Base-by-base conservation (phyloP, 1,140 invertebrate species). In the Sycobia sp. region DNA sequence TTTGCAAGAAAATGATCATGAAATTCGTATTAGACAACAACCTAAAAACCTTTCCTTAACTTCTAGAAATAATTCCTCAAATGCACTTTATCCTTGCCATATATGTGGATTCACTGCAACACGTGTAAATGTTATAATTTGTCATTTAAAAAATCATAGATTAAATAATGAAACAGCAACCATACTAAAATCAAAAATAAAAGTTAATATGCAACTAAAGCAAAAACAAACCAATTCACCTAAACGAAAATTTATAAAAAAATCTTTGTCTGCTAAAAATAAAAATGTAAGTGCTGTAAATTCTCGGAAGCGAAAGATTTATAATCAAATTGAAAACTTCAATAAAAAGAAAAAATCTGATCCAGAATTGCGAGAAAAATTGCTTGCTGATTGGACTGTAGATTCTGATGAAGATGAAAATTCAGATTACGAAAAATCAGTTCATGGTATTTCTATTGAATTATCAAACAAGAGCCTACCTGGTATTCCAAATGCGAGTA, bases 71-170 rank as follows among this genome's bases (percentile, higher is more conserved):
- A 71, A 65, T 67, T 63, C 62, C 20, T 34, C 74, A 63, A 68
- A 77, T 11, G 82, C 81, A 16, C 73, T 79, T 34, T 90, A 87
- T 73, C 84, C 84, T 7, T 91, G 90, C 76, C 81, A 85, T 60
- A 69, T 84, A 16, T 91, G 90, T 73, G 75, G 77, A 55, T 91
- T 89, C 69, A 83, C 82, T 32, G 85, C 87, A 22, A 83, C 83
- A 10, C 81, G 89, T 16, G 73, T 91, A 11, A 90, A 90, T 72
- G 87, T 89, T 29, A 84, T 91, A 63, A 86, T 90, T 56, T 80
- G 85, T 67, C 90, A 91, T 71, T 86, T 86, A 41, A 84, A 82
- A 84, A 88, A 83, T 80, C 88, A 82, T 82, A 87, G 69, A 80
- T 76, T 71, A 51, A 67, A 71, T 1, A 63, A 55, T 38, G 57